Base-by-base conservation (phyloP, 2,888 invertebrate genomes). In the Melanchra persicariae region DNA sequence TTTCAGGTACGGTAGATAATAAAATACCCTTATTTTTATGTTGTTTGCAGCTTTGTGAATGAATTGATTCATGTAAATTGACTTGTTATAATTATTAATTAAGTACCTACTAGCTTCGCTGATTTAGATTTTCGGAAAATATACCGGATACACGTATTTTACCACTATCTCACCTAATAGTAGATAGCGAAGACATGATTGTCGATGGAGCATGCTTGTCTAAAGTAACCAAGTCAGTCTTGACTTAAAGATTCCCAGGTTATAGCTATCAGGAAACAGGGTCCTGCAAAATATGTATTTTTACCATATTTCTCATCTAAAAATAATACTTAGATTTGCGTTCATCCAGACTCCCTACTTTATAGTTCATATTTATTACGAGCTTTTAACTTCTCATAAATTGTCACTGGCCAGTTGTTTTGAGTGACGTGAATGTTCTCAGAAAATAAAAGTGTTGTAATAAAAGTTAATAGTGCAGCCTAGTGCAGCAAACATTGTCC, bases 391-490 rank as follows among this genome's bases (percentile, higher is more conserved):
- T 45, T 40, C 8, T 67, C 68, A 57, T 45, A 68, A 72, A 51
- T 77, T 49, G 22, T 57, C 72, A 67, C 72, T 49, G 19, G 55
- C 43, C 24, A 26, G 68, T 67, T 45, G 43, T 26, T 55, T 12
- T 51, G 43, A 43, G 26, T 58, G 59, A 76, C 55, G 63, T 60
- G 49, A 22, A 55, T 71, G 59, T 45, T 57, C 49, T 45, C 37
- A 45, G 26, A 10, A 47, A 24, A 43, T 55, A 55, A 47, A 72
- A 55, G 19, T 43, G 22, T 43, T 62, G 40, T 43, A 49, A 12
- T 58, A 60, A 70, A 75, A 78, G 24, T 49, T 30, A 59, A 78
- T 59, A 43, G 47, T 54, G 79, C 72, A 49, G 61, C 30, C 70
- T 59, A 43, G 47, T 54, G 79, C 72, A 49, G 61, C 30, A 70